A percentile compares a stretch with the other conserved stretches of the same genome.
These are phyloP conservation scores for Folsomia manolachei DNA, from an alignment of 2,888 invertebrate species.

Conservation along the genomic window DNA sequence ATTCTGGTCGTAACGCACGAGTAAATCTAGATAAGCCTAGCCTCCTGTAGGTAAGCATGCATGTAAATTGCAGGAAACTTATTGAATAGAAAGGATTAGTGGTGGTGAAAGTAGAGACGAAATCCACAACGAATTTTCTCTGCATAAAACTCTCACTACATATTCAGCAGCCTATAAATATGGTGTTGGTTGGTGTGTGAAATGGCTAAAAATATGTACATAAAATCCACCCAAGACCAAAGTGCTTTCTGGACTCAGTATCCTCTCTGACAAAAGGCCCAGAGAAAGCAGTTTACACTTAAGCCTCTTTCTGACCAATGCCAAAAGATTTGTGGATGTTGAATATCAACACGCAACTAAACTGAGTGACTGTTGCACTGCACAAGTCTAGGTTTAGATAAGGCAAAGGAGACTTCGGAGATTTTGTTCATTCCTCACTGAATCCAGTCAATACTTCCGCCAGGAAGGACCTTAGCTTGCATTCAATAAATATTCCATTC, in stretches of 20 bases:
- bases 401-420: too few species aligned
- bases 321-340: background rate
- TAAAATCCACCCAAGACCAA: too few species aligned
- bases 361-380: too few species aligned
- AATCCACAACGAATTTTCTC: background rate
- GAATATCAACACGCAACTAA: too few species aligned
- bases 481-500: conserved; percentile 42
- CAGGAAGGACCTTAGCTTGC: conserved; percentile 36
- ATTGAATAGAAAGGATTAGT: background rate
- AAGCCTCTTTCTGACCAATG: too few species aligned
- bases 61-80: background rate
- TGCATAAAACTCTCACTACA: background rate
- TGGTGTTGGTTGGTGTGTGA: conserved; percentile 5
- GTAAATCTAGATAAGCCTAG: background rate
- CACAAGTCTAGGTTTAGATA: too few species aligned
- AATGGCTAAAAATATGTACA: conserved; percentile 11
- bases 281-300: conserved; percentile 11
- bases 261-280: too few species aligned
- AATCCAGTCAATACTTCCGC: conserved; percentile 42
- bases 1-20: background rate
- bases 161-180: background rate
- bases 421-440: background rate
- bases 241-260: too few species aligned
- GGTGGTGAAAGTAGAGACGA: background rate
- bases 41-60: background rate